Percentiles rank a stretch among this genome's conserved stretches.
Evolutionary conservation across 92 coral and sea anemone genomes (phyloP).

Genomic region (Palythoa grandiflora): DNA sequence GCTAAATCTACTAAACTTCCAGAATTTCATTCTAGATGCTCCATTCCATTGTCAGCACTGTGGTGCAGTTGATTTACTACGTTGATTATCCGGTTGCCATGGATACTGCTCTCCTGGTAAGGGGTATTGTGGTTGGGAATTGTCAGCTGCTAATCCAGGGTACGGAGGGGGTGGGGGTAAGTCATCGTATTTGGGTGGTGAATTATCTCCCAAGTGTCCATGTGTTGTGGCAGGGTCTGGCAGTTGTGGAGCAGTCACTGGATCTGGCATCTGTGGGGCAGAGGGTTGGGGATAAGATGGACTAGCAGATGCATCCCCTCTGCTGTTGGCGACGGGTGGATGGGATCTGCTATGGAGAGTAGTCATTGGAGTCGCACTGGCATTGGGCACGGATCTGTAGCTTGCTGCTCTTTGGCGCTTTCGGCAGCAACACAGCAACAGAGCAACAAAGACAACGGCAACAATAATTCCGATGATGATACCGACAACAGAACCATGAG

Average conservation of each 20-base stretch:
- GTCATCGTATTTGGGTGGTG: not conserved
- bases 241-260: not conserved
- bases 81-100: not conserved
- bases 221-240: not conserved
- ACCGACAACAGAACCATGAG: not conserved
- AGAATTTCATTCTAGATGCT: not conserved
- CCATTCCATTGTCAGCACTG: not conserved
- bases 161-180: constrained; percentile 15
- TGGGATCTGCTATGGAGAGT: not conserved
- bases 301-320: not conserved
- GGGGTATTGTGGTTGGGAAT: not conserved
- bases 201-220: not conserved
- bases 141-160: not conserved
- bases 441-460: not conserved
- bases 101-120: not conserved
- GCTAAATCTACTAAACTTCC: not conserved
- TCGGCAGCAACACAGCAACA: not conserved
- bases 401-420: not conserved
- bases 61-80: not conserved
- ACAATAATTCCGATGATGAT: not conserved
- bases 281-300: not conserved
- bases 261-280: not conserved
- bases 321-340: not conserved
- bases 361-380: not conserved
- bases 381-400: not conserved